These are phyloP conservation scores for Drosophila mettleri DNA, from an alignment of 2,888 invertebrate species.

Conservation along the genomic window DNA sequence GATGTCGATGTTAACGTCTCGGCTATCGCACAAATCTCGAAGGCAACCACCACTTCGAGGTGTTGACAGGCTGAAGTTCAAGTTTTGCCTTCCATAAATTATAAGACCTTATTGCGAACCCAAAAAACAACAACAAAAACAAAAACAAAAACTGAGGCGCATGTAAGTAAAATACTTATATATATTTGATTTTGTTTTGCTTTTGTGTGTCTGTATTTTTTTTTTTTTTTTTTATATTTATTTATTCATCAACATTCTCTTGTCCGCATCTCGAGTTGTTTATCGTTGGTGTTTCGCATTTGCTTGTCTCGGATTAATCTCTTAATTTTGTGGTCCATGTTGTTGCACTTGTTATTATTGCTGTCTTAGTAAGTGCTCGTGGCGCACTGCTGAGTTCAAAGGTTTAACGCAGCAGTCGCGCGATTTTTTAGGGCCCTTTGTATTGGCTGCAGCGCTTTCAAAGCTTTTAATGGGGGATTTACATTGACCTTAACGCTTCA, in stretches of 20 bases:
- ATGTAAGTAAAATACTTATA: conserved; percentile 19
- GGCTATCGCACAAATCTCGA: conserved; percentile 20
- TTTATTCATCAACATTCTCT: conserved; percentile 30
- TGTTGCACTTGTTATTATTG: conserved; percentile 45
- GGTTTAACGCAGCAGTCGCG: conserved; percentile 19
- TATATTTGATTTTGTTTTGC: conserved; percentile 35
- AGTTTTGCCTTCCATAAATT: conserved; percentile 56
- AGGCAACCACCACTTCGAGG: conserved; percentile 47
- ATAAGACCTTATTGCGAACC: conserved; percentile 45
- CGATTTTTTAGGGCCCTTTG: conserved; percentile 9
- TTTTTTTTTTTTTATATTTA: neutral
- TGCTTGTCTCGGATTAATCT: conserved; percentile 64
- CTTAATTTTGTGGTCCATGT: conserved; percentile 44
- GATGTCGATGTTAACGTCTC: conserved; percentile 27
- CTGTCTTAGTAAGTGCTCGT: neutral
- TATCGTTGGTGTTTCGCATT: conserved; percentile 54
- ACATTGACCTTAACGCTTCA: conserved; percentile 22
- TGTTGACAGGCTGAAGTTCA: conserved; percentile 71
- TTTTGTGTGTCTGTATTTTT: neutral
- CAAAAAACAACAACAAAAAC: conserved; percentile 24
- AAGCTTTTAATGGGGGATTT: conserved; percentile 12
- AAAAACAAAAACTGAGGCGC: conserved; percentile 3
- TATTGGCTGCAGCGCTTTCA: conserved; percentile 14
- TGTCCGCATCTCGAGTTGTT: conserved; percentile 42
- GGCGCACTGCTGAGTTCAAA: conserved; percentile 12